Evolutionary conservation across 2,888 invertebrate genomes (phyloP).

Genomic region (Trichopoda pennipes): DNA sequence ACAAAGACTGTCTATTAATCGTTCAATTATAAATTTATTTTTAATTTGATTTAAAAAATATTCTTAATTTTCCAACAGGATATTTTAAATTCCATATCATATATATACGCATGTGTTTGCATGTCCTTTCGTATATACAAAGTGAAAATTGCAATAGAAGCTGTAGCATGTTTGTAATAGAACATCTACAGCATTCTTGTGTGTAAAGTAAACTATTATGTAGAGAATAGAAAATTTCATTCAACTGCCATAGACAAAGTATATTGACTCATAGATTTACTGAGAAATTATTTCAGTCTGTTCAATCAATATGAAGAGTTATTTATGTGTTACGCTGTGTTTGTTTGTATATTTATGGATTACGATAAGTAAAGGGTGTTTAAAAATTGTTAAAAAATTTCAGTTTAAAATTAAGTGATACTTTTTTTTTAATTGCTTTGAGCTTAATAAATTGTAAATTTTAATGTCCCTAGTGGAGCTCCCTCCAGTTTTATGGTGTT

Average conservation of each 20-base stretch:
- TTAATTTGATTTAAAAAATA: no score
- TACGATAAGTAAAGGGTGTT: neutral
- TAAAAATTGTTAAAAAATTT: no score
- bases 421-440: no score
- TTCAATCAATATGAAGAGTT: constrained; percentile 60
- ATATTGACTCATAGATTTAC: constrained; percentile 69
- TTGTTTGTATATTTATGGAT: constrained; percentile 17
- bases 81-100: constrained; percentile 17
- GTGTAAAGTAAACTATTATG: constrained; percentile 39
- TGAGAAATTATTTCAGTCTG: constrained; percentile 65
- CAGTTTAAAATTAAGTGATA: no score
- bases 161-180: constrained; percentile 10
- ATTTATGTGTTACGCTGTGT: neutral
- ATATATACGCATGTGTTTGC: neutral
- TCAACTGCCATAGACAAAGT: constrained; percentile 63
- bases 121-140: neutral
- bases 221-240: constrained; percentile 50
- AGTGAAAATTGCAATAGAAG: constrained; percentile 55
- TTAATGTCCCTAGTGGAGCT: no score
- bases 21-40: no score
- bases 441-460: no score
- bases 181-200: constrained; percentile 16
- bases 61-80: constrained; percentile 23
- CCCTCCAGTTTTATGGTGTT: no score
- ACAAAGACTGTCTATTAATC: no score